Evolutionary conservation across 2,113 vertebrate species (phyloP).

Genomic region (Scatophagus argus): DNA sequence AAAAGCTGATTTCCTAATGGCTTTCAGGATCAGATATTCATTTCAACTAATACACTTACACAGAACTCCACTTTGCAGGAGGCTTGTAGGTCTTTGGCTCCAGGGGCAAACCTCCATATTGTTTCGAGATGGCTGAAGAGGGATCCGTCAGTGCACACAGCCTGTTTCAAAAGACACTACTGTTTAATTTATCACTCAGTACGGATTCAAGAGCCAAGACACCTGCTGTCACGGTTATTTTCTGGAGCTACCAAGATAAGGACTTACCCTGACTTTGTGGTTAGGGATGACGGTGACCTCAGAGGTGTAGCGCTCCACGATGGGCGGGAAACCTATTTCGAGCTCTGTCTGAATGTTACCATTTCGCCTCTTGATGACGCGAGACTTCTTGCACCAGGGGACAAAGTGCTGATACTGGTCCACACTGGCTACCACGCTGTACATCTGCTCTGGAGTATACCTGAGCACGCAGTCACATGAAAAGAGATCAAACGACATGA

Average conservation of each 20-base stretch:
- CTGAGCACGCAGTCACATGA: conserved; percentile 52
- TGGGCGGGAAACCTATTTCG: conserved; percentile 85
- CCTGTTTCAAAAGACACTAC: conserved; percentile 71
- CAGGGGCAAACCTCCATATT: conserved; percentile 84
- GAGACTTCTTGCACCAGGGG: conserved; percentile 86
- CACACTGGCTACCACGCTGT: conserved; percentile 80
- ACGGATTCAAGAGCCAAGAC: not conserved
- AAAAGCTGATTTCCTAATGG: not conserved
- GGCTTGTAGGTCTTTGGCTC: conserved; percentile 46
- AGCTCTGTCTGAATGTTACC: conserved; percentile 71
- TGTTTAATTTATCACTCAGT: not conserved
- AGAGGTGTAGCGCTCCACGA: conserved; percentile 83
- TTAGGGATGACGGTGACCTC: conserved; percentile 81
- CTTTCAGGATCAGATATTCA: not conserved
- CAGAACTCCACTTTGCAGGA: conserved; percentile 84
- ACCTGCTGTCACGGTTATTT: not conserved
- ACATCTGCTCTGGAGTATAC: conserved; percentile 84
- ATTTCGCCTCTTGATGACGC: conserved; percentile 56
- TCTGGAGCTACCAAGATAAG: not conserved
- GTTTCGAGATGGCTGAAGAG: conserved; percentile 88
- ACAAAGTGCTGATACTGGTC: conserved; percentile 84
- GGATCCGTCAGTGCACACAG: conserved; percentile 82
- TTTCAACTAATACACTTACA: conserved; percentile 72
- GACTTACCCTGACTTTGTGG: conserved; percentile 82
- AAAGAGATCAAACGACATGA: not conserved